Evolutionary conservation across 2,888 invertebrate genomes (phyloP).

Genomic region (Myathropa florea): DNA sequence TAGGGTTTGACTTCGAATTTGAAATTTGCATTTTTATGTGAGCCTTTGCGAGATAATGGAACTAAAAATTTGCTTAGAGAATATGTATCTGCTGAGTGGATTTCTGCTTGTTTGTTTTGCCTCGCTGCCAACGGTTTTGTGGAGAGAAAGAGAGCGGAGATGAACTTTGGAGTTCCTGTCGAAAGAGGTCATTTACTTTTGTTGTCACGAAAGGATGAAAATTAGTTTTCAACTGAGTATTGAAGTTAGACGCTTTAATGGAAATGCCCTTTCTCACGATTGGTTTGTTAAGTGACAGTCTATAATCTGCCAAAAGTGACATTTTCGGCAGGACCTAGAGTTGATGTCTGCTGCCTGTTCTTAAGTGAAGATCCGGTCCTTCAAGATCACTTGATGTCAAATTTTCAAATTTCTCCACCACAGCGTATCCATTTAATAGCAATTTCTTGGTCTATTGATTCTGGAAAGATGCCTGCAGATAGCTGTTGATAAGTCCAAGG

Average conservation of each 20-base stretch:
- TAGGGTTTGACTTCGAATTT: not conserved
- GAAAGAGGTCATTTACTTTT: not conserved
- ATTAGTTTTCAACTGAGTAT: no score
- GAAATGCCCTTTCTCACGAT: no score
- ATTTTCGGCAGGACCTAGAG: no score
- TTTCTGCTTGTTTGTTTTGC: not conserved
- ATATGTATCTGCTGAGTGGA: not conserved
- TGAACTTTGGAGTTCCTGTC: not conserved
- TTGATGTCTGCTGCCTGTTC: no score
- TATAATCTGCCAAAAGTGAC: not conserved
- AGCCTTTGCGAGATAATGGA: not conserved
- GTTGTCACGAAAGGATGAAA: not conserved
- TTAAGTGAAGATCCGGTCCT: no score
- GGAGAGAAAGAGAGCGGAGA: no score
- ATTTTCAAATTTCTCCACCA: no score
- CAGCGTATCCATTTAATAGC: not conserved
- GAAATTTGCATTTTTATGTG: not conserved
- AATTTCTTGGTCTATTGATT: not conserved
- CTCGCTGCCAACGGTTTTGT: not conserved
- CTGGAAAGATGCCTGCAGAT: not conserved
- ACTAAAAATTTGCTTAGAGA: not conserved
- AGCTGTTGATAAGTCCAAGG: not conserved
- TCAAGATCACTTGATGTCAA: no score
- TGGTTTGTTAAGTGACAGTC: no score
- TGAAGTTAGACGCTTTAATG: no score